Conservation (phyloP, 2,113 vertebrate species). For the Ictalurus furcatus region DNA sequence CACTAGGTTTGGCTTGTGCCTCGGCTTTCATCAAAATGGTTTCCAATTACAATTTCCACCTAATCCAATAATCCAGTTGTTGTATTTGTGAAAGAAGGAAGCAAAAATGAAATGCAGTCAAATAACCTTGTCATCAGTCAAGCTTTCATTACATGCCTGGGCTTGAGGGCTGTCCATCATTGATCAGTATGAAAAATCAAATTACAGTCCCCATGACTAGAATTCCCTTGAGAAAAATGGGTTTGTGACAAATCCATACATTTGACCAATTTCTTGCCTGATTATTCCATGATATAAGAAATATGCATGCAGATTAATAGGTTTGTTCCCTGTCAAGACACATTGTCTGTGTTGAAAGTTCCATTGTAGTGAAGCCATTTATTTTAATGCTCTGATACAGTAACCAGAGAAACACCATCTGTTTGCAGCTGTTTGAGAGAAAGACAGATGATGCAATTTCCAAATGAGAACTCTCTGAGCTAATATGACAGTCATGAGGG, state of each 20-base stretch:
- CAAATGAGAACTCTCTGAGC: background rate
- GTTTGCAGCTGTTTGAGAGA: background rate
- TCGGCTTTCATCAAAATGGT: background rate
- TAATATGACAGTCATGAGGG: constrained; percentile 28
- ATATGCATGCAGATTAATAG: background rate
- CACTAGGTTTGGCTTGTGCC: constrained; percentile 1
- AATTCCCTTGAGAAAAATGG: background rate
- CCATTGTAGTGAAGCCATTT: background rate
- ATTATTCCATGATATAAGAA: background rate
- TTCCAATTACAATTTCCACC: constrained; percentile 1
- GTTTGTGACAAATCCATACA: background rate
- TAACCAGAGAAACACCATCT: background rate
- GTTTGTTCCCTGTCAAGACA: background rate
- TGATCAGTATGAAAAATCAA: background rate
- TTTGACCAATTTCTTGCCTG: background rate
- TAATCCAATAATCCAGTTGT: background rate
- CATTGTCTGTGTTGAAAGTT: background rate
- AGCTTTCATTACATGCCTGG: background rate
- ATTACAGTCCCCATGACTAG: background rate
- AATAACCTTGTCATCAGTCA: constrained; percentile 1
- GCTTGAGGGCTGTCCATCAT: constrained; percentile 12
- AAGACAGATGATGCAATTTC: background rate
- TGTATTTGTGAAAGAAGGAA: background rate
- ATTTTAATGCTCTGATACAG: background rate
- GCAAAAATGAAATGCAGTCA: background rate